These are phyloP conservation scores for Pseudorasbora parva DNA, from an alignment of 2,113 vertebrate species.

Conservation along the genomic window DNA sequence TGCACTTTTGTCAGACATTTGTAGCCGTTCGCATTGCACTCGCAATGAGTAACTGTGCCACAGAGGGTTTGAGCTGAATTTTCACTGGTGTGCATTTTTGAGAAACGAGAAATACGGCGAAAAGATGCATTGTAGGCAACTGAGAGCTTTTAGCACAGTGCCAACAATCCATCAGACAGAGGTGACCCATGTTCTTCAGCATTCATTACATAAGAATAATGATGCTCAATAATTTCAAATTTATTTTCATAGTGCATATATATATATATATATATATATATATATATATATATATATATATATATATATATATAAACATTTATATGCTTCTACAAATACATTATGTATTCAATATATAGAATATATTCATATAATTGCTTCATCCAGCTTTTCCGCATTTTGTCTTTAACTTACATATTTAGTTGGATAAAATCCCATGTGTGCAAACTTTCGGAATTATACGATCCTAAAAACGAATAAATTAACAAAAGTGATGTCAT, in stretches of 20 bases:
- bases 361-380: not conserved
- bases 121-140: not conserved
- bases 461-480: slow-evolving; percentile 3
- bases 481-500: not conserved
- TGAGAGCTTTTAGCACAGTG: not conserved
- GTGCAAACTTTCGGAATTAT: slow-evolving; percentile 1
- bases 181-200: not conserved
- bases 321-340: not conserved
- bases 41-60: not conserved
- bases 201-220: not conserved
- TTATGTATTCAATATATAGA: not conserved
- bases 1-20: not conserved
- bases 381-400: not conserved
- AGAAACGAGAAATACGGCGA: not conserved
- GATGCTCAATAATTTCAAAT: not conserved
- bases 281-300: not conserved
- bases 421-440: not conserved
- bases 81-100: not conserved
- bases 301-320: not conserved
- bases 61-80: not conserved
- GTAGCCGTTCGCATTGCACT: not conserved
- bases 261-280: not conserved
- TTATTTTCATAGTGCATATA: too few relatives aligned
- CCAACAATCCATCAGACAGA: not conserved
- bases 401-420: not conserved